These are phyloP conservation scores for Oreochromis mossambicus DNA, from an alignment of 2,797 vertebrate species.

Conservation along the genomic window DNA sequence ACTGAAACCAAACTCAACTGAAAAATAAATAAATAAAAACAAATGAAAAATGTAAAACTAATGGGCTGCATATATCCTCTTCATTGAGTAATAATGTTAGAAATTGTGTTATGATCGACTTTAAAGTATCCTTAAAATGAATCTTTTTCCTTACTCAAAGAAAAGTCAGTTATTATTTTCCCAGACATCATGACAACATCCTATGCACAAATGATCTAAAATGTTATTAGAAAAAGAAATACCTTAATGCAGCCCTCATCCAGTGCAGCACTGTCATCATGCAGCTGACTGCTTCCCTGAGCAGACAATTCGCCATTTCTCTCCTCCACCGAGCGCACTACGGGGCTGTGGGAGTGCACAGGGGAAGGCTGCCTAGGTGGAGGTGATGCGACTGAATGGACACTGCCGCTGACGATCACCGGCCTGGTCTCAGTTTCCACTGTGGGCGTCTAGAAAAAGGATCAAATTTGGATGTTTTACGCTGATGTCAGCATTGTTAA, in stretches of 20 bases:
- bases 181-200: neutral
- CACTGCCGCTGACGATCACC: slow-evolving; percentile 62
- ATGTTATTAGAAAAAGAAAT: neutral
- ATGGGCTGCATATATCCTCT: neutral
- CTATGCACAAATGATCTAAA: neutral
- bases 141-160: neutral
- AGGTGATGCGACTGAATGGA: slow-evolving; percentile 53
- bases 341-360: slow-evolving; percentile 64
- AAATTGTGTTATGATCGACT: neutral
- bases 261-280: slow-evolving; percentile 13
- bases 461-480: neutral
- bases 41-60: neutral
- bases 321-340: slow-evolving; percentile 56
- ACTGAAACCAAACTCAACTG: neutral
- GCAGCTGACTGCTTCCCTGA: slow-evolving; percentile 46
- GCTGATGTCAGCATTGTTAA: neutral
- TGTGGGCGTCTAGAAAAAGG: slow-evolving; percentile 39
- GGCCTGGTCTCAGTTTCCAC: slow-evolving; percentile 58
- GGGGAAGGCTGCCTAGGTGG: slow-evolving; percentile 52
- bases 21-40: neutral
- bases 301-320: slow-evolving; percentile 43
- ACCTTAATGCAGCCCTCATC: slow-evolving; percentile 63
- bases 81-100: neutral
- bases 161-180: neutral
- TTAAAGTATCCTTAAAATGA: neutral